Conservation (phyloP, 2,888 invertebrate genomes). For the Camptogramma bilineatum region DNA sequence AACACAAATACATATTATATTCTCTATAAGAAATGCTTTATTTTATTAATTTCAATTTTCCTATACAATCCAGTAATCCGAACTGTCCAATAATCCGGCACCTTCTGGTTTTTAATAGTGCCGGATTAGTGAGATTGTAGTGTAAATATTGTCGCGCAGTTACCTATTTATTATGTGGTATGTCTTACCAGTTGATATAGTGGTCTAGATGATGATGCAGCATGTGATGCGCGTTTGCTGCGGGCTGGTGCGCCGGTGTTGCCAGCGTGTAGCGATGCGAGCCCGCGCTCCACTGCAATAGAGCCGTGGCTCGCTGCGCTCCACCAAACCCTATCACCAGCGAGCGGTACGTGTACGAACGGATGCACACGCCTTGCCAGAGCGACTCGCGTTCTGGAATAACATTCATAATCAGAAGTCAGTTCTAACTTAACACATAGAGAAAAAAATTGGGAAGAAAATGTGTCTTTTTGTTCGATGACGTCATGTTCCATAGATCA, state of each 20-base stretch:
- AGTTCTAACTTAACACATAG: no score
- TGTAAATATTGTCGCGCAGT: no score
- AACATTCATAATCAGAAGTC: not conserved
- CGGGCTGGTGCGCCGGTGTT: slow-evolving; percentile 91
- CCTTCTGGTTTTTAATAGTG: no score
- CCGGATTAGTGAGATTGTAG: no score
- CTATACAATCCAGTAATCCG: no score
- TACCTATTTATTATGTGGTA: slow-evolving; percentile 14
- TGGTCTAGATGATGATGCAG: slow-evolving; percentile 95
- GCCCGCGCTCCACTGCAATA: slow-evolving; percentile 90
- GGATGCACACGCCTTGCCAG: slow-evolving; percentile 88
- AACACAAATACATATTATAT: no score
- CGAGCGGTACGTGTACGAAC: slow-evolving; percentile 97
- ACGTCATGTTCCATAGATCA: no score
- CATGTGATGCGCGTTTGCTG: slow-evolving; percentile 95
- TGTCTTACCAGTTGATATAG: slow-evolving; percentile 92
- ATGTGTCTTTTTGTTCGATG: no score
- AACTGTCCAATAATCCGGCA: no score
- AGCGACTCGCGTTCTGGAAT: slow-evolving; percentile 85
- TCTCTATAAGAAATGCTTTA: no score
- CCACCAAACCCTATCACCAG: slow-evolving; percentile 88
- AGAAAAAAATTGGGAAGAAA: no score
- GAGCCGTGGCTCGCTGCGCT: slow-evolving; percentile 41
- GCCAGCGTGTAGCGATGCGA: slow-evolving; percentile 93
- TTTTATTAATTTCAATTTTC: no score